Evolutionary conservation across 2,113 vertebrate species (phyloP).

Genomic region (Carassius carassius): DNA sequence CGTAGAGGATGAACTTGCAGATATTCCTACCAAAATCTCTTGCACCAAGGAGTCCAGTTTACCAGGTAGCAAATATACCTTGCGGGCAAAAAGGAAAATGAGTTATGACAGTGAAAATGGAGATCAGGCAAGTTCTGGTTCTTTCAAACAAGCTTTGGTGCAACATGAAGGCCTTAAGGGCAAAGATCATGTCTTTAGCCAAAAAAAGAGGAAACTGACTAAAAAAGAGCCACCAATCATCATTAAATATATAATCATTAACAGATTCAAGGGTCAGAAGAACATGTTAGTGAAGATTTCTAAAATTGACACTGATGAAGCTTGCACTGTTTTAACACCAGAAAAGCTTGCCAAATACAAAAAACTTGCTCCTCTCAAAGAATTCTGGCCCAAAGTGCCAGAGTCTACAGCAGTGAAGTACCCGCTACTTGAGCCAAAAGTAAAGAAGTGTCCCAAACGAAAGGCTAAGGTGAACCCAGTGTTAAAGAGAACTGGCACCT

Average conservation of each 20-base stretch:
- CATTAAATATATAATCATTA: slow-evolving; percentile 99
- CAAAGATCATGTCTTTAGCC: slow-evolving; percentile 65
- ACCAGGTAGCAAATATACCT: slow-evolving; percentile 91
- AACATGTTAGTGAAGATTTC: slow-evolving; percentile 97
- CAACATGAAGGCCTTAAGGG: slow-evolving; percentile 67
- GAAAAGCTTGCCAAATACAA: slow-evolving; percentile 86
- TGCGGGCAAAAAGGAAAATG: slow-evolving; percentile 91
- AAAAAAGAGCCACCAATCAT: slow-evolving; percentile 94
- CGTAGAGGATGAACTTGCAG: slow-evolving; percentile 55
- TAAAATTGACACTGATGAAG: slow-evolving; percentile 87
- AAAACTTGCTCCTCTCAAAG: slow-evolving; percentile 92
- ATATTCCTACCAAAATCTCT: slow-evolving; percentile 68
- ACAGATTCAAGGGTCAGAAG: slow-evolving; percentile 97
- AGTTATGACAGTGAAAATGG: slow-evolving; percentile 85
- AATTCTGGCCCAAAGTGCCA: slow-evolving; percentile 95
- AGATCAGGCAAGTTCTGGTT: slow-evolving; percentile 77
- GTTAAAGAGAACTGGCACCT: slow-evolving; percentile 80
- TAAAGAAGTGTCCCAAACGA: slow-evolving; percentile 88
- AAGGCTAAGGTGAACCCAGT: slow-evolving; percentile 85
- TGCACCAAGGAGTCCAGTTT: slow-evolving; percentile 83
- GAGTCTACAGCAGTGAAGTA: slow-evolving; percentile 91
- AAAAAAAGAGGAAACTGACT: slow-evolving; percentile 87
- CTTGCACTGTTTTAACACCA: slow-evolving; percentile 86
- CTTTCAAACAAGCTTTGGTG: slow-evolving; percentile 78
- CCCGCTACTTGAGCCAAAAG: slow-evolving; percentile 84